phyloP scores from a whole-genome alignment of 2,113 vertebrate species.

The Danio rerio region DNA sequence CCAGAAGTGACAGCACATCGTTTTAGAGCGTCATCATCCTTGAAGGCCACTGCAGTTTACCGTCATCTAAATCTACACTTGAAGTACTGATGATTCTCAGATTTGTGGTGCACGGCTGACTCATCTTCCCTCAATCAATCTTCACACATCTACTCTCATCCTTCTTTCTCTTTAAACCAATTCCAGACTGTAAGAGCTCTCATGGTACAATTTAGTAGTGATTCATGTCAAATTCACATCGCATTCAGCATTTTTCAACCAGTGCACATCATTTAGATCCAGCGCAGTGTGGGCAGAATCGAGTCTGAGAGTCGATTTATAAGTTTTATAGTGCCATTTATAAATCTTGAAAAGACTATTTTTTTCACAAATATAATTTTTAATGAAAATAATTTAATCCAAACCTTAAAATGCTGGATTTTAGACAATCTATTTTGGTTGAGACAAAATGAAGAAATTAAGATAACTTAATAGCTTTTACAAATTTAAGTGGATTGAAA shows the following conservation, averaged over 20 bases:
- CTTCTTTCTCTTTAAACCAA: slow-evolving; percentile 19
- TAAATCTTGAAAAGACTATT: background rate
- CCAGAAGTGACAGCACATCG: background rate
- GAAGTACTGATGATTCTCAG: slow-evolving; percentile 16
- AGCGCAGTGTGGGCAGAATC: background rate
- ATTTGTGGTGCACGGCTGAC: slow-evolving; percentile 17
- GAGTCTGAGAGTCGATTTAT: background rate
- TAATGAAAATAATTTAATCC: too few species aligned
- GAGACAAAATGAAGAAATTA: too few species aligned
- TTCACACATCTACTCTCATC: slow-evolving; percentile 19
- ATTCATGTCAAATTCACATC: slow-evolving; percentile 21
- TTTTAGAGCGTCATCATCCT: slow-evolving; percentile 6
- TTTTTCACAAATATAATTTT: background rate
- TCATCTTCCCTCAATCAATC: slow-evolving; percentile 25
- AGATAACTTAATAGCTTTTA: too few species aligned
- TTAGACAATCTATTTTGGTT: too few species aligned
- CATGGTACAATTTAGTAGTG: slow-evolving; percentile 2
- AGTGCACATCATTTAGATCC: background rate
- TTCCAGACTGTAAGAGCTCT: slow-evolving; percentile 5
- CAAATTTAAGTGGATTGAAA: too few species aligned
- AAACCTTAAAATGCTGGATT: too few species aligned
- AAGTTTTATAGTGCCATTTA: background rate
- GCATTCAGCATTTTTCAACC: slow-evolving; percentile 18
- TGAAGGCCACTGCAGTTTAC: slow-evolving; percentile 22
- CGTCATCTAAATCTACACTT: slow-evolving; percentile 11